These are phyloP conservation scores for Crambe crambe DNA, from an alignment of 37 sponge, comb jelly and placozoan genomes.

Conservation along the genomic window DNA sequence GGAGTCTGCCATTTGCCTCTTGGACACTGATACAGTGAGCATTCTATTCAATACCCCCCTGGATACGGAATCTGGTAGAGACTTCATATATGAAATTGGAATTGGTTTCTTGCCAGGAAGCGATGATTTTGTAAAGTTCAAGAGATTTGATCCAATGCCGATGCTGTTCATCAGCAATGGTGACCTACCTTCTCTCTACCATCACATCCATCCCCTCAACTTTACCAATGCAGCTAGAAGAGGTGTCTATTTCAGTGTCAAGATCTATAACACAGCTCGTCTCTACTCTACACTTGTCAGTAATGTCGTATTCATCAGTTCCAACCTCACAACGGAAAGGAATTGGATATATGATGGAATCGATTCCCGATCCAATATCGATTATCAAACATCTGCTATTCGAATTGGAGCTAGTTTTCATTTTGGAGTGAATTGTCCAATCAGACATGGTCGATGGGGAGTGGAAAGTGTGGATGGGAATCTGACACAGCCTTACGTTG, in stretches of 20 bases:
- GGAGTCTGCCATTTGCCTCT: conserved; percentile 44
- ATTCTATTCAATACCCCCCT: conserved; percentile 39
- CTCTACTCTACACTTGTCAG: conserved; percentile 26
- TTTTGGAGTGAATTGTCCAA: conserved; percentile 63
- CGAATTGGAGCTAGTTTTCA: conserved; percentile 16
- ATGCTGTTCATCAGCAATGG: background rate
- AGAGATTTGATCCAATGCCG: conserved; percentile 5
- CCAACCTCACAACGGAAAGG: conserved; percentile 15
- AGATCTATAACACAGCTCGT: conserved; percentile 24
- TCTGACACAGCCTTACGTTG: conserved; percentile 36
- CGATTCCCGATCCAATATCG: conserved; percentile 37
- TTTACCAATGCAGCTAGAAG: conserved; percentile 1
- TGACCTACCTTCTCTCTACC: background rate
- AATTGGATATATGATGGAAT: conserved; percentile 74
- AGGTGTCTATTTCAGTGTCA: conserved; percentile 53
- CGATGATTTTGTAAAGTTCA: conserved; percentile 44
- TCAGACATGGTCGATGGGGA: conserved; percentile 52
- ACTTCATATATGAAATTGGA: conserved; percentile 41
- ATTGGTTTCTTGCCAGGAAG: conserved; percentile 37
- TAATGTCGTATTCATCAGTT: conserved; percentile 41
- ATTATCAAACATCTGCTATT: conserved; percentile 65
- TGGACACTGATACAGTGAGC: conserved; percentile 35
- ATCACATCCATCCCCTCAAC: background rate
- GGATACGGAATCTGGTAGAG: conserved; percentile 15
- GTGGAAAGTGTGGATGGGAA: conserved; percentile 62